Evolutionary conservation across 2,888 invertebrate species (phyloP).

Genomic region (Macrophya annulata): DNA sequence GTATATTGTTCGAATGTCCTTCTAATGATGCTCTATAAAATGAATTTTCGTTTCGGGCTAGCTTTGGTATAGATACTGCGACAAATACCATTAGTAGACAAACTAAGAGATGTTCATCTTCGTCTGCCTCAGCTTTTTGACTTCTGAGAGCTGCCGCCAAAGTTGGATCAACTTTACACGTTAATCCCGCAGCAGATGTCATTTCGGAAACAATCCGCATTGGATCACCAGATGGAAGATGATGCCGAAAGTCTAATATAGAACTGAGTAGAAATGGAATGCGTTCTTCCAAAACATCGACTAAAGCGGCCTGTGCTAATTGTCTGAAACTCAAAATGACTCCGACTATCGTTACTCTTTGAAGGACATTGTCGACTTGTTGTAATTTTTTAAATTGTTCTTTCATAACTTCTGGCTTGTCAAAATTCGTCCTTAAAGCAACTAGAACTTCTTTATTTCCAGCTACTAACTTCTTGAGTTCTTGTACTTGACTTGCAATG

Average conservation of each 20-base stretch:
- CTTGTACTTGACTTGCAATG: slow-evolving; percentile 98
- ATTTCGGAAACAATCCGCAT: slow-evolving; percentile 97
- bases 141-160: slow-evolving; percentile 93
- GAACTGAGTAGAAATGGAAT: slow-evolving; percentile 98
- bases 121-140: slow-evolving; percentile 93
- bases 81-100: slow-evolving; percentile 99
- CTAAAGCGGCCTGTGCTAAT: slow-evolving; percentile 95
- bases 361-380: slow-evolving; percentile 96
- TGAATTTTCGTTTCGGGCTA: slow-evolving; percentile 94
- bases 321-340: slow-evolving; percentile 98
- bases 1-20: slow-evolving; percentile 99
- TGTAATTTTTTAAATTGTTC: slow-evolving; percentile 95
- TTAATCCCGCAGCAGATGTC: slow-evolving; percentile 97
- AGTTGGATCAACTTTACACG: slow-evolving; percentile 97
- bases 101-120: slow-evolving; percentile 95
- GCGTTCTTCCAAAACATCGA: slow-evolving; percentile 95
- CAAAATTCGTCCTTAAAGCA: slow-evolving; percentile 96
- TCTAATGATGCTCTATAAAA: slow-evolving; percentile 93
- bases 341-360: slow-evolving; percentile 98
- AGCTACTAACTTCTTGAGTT: slow-evolving; percentile 95
- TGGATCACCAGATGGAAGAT: slow-evolving; percentile 94
- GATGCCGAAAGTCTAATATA: slow-evolving; percentile 96
- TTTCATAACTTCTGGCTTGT: slow-evolving; percentile 99
- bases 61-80: slow-evolving; percentile 97
- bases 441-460: slow-evolving; percentile 96